Evolutionary conservation across 2,113 vertebrate species (phyloP).

Genomic region (Parus major): DNA sequence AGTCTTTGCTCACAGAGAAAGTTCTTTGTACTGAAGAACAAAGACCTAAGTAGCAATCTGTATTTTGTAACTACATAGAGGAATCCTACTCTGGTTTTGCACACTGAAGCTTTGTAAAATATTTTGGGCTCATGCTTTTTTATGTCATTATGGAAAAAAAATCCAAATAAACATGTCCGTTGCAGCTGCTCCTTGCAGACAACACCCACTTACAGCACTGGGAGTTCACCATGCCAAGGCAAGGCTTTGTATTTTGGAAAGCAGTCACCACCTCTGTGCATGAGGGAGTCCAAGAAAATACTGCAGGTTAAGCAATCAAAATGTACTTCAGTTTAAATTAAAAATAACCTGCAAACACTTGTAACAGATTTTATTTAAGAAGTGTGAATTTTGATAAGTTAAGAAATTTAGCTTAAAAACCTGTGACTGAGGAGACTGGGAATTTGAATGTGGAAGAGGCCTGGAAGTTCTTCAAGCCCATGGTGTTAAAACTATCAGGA

Average conservation of each 20-base stretch:
- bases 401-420: not conserved
- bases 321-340: not conserved
- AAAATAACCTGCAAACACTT: conserved; percentile 9
- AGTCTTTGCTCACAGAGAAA: not conserved
- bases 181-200: not conserved
- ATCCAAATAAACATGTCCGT: not conserved
- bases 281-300: not conserved
- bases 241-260: conserved; percentile 3
- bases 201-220: not conserved
- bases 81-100: not conserved
- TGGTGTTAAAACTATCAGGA: not conserved
- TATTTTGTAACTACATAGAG: not conserved
- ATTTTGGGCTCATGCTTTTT: not conserved
- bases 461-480: conserved; percentile 11
- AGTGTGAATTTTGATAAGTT: not conserved
- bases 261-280: not conserved
- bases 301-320: not conserved
- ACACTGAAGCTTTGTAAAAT: not conserved
- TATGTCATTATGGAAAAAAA: not conserved
- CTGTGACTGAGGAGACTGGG: not conserved
- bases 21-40: not conserved
- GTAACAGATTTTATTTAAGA: conserved; percentile 18
- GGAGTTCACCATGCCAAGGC: not conserved
- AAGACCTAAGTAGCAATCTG: not conserved
- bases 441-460: not conserved